A percentile compares a stretch with the other conserved stretches of the same genome.
phyloP scores from a whole-genome alignment of 2,888 invertebrate species.

The Thyatira batis region DNA sequence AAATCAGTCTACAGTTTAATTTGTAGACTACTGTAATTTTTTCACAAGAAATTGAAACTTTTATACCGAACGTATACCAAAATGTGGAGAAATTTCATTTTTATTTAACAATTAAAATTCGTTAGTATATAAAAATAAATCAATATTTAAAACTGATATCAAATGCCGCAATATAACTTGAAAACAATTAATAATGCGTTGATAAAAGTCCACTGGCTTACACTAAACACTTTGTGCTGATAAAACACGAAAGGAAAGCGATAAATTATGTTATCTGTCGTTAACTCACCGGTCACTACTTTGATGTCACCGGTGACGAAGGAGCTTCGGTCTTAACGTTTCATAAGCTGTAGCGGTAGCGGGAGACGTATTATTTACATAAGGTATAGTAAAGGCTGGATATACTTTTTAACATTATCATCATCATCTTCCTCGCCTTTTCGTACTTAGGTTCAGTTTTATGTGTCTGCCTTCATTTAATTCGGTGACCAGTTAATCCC shows the following conservation, averaged over 20 bases:
- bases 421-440: too few species aligned
- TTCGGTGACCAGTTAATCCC: too few species aligned
- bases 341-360: background rate
- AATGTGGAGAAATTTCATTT: background rate
- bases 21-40: too few species aligned
- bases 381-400: too few species aligned
- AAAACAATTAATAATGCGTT: conserved; percentile 34
- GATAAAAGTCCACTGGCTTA: conserved; percentile 40
- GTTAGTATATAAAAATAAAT: conserved; percentile 1
- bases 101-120: background rate
- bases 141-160: conserved; percentile 26
- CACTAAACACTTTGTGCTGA: conserved; percentile 24
- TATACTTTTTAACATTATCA: too few species aligned
- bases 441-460: too few species aligned
- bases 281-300: conserved; percentile 7
- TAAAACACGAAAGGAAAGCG: conserved; percentile 36
- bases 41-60: too few species aligned
- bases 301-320: conserved; percentile 29
- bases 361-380: too few species aligned
- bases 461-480: too few species aligned
- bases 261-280: conserved; percentile 46
- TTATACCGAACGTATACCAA: too few species aligned
- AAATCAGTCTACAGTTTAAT: too few species aligned
- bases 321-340: background rate
- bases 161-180: conserved; percentile 29